phyloP scores from a whole-genome alignment of 1,140 invertebrate genomes.

The Heliconius nattereri region DNA sequence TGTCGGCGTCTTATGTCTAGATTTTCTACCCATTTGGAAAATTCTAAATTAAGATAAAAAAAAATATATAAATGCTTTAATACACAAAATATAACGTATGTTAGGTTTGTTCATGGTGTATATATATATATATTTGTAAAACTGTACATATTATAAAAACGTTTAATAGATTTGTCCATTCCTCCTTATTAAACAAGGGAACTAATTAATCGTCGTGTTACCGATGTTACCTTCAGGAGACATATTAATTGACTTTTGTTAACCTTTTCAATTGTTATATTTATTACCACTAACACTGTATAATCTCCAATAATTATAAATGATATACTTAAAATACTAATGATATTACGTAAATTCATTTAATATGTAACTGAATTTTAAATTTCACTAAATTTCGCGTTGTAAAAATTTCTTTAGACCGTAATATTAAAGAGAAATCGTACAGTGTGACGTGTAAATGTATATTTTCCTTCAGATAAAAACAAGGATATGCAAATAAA shows the following conservation, averaged over 20 bases:
- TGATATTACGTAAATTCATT: neutral
- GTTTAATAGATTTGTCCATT: neutral
- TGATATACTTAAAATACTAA: neutral
- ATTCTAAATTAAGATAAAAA: too few relatives aligned
- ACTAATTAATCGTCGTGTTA: neutral
- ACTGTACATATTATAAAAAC: neutral
- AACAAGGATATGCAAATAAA: neutral
- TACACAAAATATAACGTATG: too few relatives aligned
- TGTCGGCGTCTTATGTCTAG: too few relatives aligned
- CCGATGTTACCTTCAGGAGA: constrained; percentile 6
- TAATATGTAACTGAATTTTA: neutral
- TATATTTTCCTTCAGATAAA: neutral
- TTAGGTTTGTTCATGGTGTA: too few relatives aligned
- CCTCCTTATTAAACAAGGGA: neutral
- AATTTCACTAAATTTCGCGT: neutral
- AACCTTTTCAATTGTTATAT: neutral
- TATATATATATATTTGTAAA: too few relatives aligned
- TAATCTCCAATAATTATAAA: neutral
- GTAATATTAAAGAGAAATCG: neutral
- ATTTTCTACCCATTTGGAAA: too few relatives aligned
- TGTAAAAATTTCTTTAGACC: neutral
- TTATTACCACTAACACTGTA: neutral
- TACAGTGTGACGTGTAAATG: neutral
- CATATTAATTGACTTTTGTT: constrained; percentile 8
- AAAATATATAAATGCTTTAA: too few relatives aligned